These are phyloP conservation scores for Volucella bombylans DNA, from an alignment of 2,888 invertebrate genomes.

Conservation along the genomic window DNA sequence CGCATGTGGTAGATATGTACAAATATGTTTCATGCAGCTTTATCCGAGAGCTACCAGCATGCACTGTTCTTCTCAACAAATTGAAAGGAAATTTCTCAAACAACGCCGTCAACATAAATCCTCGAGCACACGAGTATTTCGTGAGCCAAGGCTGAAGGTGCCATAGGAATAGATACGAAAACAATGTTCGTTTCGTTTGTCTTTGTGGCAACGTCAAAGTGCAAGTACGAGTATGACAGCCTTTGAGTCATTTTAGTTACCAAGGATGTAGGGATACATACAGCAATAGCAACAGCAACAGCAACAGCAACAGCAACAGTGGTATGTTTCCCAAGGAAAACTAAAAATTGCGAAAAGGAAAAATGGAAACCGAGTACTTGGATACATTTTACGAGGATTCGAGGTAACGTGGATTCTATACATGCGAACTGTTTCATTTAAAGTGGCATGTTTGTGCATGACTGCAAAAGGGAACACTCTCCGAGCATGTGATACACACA, in stretches of 20 bases:
- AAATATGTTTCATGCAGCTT: too few relatives aligned
- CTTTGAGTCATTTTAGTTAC: slow-evolving; percentile 53
- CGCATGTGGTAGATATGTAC: slow-evolving; percentile 5
- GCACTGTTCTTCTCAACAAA: slow-evolving; percentile 36
- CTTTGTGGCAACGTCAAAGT: slow-evolving; percentile 23
- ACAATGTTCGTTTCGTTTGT: slow-evolving; percentile 59
- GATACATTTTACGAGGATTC: slow-evolving; percentile 25
- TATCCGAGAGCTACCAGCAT: neutral
- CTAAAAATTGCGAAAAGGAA: too few relatives aligned
- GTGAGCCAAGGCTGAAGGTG: neutral
- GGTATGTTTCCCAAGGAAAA: too few relatives aligned
- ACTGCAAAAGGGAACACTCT: slow-evolving; percentile 37
- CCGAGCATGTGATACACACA: slow-evolving; percentile 39
- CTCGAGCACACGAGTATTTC: slow-evolving; percentile 37
- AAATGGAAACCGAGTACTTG: slow-evolving; percentile 21
- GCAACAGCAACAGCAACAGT: neutral
- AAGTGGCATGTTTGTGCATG: slow-evolving; percentile 62
- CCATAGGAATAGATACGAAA: slow-evolving; percentile 40
- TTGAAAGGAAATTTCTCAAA: slow-evolving; percentile 66
- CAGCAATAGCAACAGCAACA: neutral
- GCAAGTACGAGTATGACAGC: slow-evolving; percentile 51
- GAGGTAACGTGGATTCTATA: neutral
- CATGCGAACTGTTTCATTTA: slow-evolving; percentile 52
- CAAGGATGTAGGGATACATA: slow-evolving; percentile 29
- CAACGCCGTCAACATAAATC: slow-evolving; percentile 55